Evolutionary conservation across 2,113 vertebrate species (phyloP).

Genomic region (Atlantisia rogersi): DNA sequence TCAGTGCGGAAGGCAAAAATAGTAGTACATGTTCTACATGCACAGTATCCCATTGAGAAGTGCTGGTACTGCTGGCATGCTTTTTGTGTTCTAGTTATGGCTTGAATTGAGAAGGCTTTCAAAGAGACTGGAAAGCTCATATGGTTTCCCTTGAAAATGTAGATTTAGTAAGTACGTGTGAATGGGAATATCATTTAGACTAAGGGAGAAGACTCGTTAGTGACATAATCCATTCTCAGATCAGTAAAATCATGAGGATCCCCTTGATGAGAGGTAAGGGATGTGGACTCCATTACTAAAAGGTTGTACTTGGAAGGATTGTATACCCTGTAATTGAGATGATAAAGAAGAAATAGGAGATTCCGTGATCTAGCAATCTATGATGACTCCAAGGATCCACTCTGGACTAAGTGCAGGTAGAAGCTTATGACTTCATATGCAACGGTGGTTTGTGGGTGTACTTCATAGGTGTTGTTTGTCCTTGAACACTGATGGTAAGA

Average conservation of each 20-base stretch:
- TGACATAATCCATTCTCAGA: not conserved
- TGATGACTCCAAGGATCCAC: not conserved
- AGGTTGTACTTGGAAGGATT: not conserved
- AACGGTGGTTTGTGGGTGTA: not conserved
- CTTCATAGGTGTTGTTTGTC: not conserved
- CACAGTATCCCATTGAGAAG: not conserved
- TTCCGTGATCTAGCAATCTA: not conserved
- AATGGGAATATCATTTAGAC: not conserved
- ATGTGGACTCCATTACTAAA: not conserved
- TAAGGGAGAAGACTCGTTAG: not conserved
- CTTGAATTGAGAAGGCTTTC: not conserved
- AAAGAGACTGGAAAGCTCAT: not conserved
- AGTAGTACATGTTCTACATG: not conserved
- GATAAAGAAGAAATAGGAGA: not conserved
- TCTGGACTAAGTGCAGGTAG: not conserved
- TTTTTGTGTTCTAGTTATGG: not conserved
- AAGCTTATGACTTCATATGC: not conserved
- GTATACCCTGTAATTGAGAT: not conserved
- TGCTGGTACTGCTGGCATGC: not conserved
- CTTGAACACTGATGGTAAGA: not conserved
- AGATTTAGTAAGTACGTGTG: accelerated
- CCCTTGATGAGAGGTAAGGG: not conserved
- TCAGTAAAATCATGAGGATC: not conserved
- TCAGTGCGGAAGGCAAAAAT: not conserved
- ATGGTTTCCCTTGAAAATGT: not conserved